phyloP scores from a whole-genome alignment of 2,888 invertebrate species.

The Phaedon cochleariae region DNA sequence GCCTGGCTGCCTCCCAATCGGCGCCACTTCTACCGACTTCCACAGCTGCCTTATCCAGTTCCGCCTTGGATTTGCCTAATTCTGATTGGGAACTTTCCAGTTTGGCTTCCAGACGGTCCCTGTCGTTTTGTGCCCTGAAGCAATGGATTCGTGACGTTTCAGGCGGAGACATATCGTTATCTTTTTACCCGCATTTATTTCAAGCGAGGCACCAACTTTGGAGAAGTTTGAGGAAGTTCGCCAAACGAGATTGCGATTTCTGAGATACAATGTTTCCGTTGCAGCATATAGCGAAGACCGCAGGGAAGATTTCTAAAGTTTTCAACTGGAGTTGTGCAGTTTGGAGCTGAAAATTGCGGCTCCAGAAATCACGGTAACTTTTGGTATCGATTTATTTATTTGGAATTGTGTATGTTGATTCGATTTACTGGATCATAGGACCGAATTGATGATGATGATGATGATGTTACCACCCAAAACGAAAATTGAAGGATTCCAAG shows the following conservation, averaged over 20 bases:
- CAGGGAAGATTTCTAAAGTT: not conserved
- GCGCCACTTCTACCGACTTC: slow-evolving; percentile 90
- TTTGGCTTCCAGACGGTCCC: slow-evolving; percentile 90
- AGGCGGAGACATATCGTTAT: no score
- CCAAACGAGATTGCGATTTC: not conserved
- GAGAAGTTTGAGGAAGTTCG: not conserved
- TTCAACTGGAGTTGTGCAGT: not conserved
- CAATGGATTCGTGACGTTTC: not conserved
- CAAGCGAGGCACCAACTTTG: not conserved
- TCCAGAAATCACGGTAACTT: no score
- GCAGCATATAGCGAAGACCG: not conserved
- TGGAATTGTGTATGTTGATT: no score
- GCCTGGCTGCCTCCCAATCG: slow-evolving; percentile 88
- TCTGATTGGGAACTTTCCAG: slow-evolving; percentile 93
- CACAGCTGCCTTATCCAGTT: slow-evolving; percentile 88
- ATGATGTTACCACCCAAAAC: no score
- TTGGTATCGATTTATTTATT: no score
- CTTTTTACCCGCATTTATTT: no score
- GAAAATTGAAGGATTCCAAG: no score
- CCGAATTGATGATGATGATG: no score
- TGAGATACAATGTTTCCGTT: not conserved
- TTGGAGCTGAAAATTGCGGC: not conserved
- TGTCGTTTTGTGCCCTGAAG: slow-evolving; percentile 86
- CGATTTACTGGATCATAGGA: no score
- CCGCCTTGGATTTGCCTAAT: slow-evolving; percentile 92